Conservation (phyloP, 1,140 invertebrate genomes). For the Spodoptera frugiperda region DNA sequence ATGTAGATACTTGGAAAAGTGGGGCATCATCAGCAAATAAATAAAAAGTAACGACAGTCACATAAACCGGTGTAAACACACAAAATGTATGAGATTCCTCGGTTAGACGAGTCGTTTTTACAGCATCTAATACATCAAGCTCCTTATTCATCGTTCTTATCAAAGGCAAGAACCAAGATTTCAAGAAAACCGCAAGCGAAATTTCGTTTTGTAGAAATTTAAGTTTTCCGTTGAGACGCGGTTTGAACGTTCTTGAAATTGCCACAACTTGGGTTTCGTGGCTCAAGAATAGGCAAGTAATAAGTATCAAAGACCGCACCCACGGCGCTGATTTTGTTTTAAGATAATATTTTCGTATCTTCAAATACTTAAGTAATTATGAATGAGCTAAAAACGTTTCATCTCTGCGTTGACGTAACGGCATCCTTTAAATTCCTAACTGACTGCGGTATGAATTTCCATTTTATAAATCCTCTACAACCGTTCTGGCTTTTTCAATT, state of each 20-base stretch:
- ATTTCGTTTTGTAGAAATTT: slow-evolving; percentile 1
- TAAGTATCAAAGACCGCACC: background rate
- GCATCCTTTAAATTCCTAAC: background rate
- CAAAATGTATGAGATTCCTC: too few relatives aligned
- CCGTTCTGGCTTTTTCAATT: slow-evolving; percentile 35
- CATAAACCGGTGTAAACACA: background rate
- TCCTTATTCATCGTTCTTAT: background rate
- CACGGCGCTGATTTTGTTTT: background rate
- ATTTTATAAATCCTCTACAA: slow-evolving; percentile 7
- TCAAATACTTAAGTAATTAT: too few relatives aligned
- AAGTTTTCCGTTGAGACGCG: background rate
- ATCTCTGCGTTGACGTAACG: background rate
- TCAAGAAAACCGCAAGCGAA: background rate
- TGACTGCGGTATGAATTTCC: background rate
- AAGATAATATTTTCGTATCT: too few relatives aligned
- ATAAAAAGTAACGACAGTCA: background rate
- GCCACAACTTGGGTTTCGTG: background rate
- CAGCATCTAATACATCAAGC: background rate
- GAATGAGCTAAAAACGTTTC: background rate
- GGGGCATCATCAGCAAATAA: slow-evolving; percentile 22
- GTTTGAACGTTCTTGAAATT: background rate
- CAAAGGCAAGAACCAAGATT: background rate
- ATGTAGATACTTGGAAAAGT: slow-evolving; percentile 1
- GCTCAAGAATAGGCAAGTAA: background rate
- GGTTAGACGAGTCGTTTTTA: background rate